These are phyloP conservation scores for Amphiura filiformis DNA, from an alignment of 35 echinoderm and acorn worm species.

Conservation along the genomic window DNA sequence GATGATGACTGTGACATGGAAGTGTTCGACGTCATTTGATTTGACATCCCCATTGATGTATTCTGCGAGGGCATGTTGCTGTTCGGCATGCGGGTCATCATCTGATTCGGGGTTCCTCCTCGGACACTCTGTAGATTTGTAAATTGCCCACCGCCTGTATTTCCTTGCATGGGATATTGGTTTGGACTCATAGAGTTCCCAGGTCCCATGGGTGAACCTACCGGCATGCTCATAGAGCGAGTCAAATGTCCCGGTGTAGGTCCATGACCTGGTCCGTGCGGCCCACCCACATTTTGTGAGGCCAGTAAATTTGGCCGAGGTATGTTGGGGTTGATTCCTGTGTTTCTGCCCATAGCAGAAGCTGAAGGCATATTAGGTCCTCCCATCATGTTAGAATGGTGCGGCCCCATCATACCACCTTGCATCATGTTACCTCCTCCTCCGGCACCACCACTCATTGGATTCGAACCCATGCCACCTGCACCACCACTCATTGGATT, in stretches of 20 bases:
- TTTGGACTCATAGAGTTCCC: conserved; percentile 35
- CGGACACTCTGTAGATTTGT: not conserved
- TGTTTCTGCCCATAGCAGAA: not conserved
- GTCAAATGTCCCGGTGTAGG: not conserved
- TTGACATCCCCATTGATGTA: not conserved
- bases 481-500: too few species aligned
- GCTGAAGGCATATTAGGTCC: conserved; percentile 43
- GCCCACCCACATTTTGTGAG: not conserved
- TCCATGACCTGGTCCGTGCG: not conserved
- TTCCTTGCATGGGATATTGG: not conserved
- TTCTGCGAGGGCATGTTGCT: not conserved
- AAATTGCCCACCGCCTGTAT: not conserved
- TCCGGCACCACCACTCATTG: conserved; percentile 2
- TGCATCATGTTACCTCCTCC: not conserved
- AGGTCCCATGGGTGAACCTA: conserved; percentile 26
- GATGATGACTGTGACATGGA: conserved; percentile 14
- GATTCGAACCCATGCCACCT: not conserved
- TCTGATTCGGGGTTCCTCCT: not conserved
- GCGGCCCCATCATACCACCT: conserved; percentile 62
- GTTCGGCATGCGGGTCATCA: not conserved
- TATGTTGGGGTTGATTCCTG: conserved; percentile 77
- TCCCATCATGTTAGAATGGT: conserved; percentile 20
- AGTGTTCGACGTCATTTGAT: not conserved
- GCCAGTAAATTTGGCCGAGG: conserved; percentile 50
- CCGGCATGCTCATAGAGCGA: conserved; percentile 26